Evolutionary conservation across 2,797 vertebrate genomes (phyloP).

Genomic region (Leptodactylus fallax): DNA sequence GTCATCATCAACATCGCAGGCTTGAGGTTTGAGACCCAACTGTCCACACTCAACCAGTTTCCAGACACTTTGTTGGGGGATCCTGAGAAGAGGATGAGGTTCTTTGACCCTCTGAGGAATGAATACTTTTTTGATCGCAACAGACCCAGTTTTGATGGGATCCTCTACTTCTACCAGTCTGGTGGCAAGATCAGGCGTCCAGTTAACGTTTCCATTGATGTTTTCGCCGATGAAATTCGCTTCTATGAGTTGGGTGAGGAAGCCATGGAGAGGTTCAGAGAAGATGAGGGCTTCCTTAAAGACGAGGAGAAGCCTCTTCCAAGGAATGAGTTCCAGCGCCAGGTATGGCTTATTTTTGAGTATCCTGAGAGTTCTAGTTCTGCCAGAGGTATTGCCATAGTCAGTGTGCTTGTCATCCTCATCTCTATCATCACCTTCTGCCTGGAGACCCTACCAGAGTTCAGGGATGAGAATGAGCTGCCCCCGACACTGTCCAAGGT

Average conservation of each 20-base stretch:
- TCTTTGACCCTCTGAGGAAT: conserved; percentile 94
- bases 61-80: conserved; percentile 92
- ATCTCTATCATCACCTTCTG: conserved; percentile 98
- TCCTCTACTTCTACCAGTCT: conserved; percentile 95
- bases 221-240: conserved; percentile 93
- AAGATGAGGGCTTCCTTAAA: conserved; percentile 93
- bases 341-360: conserved; percentile 98
- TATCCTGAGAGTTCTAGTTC: conserved; percentile 94
- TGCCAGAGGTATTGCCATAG: conserved; percentile 92
- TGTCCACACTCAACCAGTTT: conserved; percentile 93
- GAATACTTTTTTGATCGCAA: conserved; percentile 98
- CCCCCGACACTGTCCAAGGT: conserved; percentile 67
- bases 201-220: conserved; percentile 93
- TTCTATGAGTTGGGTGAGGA: conserved; percentile 95
- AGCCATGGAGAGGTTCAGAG: conserved; percentile 91
- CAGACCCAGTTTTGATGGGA: conserved; percentile 93
- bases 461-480: conserved; percentile 90
- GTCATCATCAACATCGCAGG: conserved; percentile 94
- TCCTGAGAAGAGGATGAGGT: conserved; percentile 88
- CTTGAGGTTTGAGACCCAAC: conserved; percentile 90
- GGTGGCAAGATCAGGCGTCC: conserved; percentile 92
- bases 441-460: conserved; percentile 94
- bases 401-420: conserved; percentile 94
- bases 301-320: conserved; percentile 94
- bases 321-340: conserved; percentile 89